Percentiles rank a stretch among this genome's conserved stretches.
phyloP scores from a whole-genome alignment of 2,113 vertebrate species.

The Apaloderma vittatum region DNA sequence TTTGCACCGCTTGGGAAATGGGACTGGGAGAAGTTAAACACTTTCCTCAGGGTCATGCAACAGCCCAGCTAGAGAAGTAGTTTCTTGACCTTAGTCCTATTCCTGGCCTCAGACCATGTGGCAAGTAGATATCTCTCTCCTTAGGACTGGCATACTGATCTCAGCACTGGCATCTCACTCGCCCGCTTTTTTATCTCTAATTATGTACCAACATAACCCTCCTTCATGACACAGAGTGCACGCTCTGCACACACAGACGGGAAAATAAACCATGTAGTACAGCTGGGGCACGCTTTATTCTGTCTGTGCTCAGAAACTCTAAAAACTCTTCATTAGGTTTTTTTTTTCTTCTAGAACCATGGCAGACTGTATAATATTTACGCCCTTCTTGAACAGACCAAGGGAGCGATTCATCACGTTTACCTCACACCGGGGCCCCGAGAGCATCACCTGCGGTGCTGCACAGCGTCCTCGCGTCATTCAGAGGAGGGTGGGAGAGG shows the following conservation, averaged over 20 bases:
- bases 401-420: not conserved
- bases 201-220: slow-evolving; percentile 46
- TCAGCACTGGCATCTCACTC: slow-evolving; percentile 8
- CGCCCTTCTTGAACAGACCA: not conserved
- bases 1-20: not conserved
- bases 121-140: not conserved
- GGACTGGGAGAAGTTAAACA: not conserved
- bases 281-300: not conserved
- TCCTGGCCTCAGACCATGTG: not conserved
- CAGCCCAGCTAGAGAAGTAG: not conserved
- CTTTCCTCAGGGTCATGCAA: not conserved
- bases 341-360: not conserved
- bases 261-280: not conserved
- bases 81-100: not conserved
- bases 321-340: not conserved
- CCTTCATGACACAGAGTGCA: slow-evolving; percentile 12
- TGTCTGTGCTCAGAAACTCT: not conserved
- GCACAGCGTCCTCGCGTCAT: not conserved
- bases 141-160: not conserved
- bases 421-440: not conserved
- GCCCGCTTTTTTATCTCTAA: not conserved
- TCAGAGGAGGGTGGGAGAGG: not conserved
- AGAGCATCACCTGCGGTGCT: not conserved
- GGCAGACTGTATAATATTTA: not conserved
- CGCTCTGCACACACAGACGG: not conserved